Percentiles rank a stretch among this genome's conserved stretches.
These are phyloP conservation scores for Pandemis corylana DNA, from an alignment of 2,888 invertebrate species.

Conservation along the genomic window DNA sequence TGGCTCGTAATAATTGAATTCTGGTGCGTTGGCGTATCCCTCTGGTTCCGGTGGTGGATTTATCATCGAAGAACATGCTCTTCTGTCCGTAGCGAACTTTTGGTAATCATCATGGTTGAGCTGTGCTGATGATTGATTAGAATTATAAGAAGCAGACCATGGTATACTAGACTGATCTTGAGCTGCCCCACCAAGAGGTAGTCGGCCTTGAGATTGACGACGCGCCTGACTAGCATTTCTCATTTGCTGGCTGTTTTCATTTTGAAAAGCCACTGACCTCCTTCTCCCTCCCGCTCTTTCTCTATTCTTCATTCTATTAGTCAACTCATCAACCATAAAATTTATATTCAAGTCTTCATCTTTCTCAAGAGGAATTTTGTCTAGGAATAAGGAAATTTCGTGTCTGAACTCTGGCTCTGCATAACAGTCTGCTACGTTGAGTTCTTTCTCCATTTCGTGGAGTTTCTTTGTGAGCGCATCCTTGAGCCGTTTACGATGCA, in stretches of 20 bases:
- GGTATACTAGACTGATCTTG: neutral
- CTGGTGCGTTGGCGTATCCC: neutral
- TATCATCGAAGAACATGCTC: conserved; percentile 25
- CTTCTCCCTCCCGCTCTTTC: conserved; percentile 41
- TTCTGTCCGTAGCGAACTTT: neutral
- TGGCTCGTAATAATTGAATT: conserved; percentile 4
- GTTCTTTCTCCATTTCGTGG: conserved; percentile 54
- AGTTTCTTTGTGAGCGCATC: conserved; percentile 63
- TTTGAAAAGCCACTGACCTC: conserved; percentile 53
- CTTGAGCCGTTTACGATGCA: conserved; percentile 54
- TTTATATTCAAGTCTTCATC: conserved; percentile 51
- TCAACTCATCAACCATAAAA: conserved; percentile 61
- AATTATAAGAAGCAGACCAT: neutral
- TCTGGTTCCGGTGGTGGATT: conserved; percentile 6
- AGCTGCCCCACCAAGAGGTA: neutral
- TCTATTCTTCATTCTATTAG: conserved; percentile 59
- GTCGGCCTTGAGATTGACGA: neutral
- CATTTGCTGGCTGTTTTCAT: conserved; percentile 51
- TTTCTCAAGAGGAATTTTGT: conserved; percentile 54
- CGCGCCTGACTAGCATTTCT: neutral
- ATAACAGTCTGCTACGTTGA: conserved; percentile 43
- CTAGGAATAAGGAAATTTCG: conserved; percentile 56
- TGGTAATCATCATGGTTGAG: neutral
- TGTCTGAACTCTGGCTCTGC: conserved; percentile 52
- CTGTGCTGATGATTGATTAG: neutral